phyloP scores from a whole-genome alignment of 1,140 invertebrate genomes.

The Calephelis virginiensis region DNA sequence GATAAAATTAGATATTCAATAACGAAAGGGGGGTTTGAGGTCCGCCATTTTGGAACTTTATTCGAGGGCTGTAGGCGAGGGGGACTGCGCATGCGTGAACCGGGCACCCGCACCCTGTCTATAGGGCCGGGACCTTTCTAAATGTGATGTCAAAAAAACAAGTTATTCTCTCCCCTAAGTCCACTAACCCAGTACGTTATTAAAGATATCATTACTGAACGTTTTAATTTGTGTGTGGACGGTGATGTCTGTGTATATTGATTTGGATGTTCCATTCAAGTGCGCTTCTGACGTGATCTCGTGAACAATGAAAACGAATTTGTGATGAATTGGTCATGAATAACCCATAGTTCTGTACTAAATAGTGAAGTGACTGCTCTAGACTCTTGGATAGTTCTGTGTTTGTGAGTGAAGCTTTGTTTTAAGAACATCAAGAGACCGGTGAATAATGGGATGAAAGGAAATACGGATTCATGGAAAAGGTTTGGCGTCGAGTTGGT shows the following conservation, averaged over 20 bases:
- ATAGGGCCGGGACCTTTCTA: slow-evolving; percentile 62
- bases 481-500: slow-evolving; percentile 77
- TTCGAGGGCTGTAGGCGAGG: slow-evolving; percentile 60
- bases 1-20: slow-evolving; percentile 78
- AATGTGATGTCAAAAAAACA: slow-evolving; percentile 74
- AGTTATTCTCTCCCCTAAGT: slow-evolving; percentile 72
- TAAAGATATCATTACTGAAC: slow-evolving; percentile 58
- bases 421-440: slow-evolving; percentile 29
- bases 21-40: slow-evolving; percentile 65
- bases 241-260: slow-evolving; percentile 26
- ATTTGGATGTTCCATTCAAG: slow-evolving; percentile 27
- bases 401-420: slow-evolving; percentile 33
- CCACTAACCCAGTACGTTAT: slow-evolving; percentile 72
- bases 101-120: slow-evolving; percentile 63
- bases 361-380: slow-evolving; percentile 12
- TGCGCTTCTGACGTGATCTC: slow-evolving; percentile 29
- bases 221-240: slow-evolving; percentile 39
- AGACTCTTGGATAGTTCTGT: slow-evolving; percentile 26
- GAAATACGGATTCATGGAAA: slow-evolving; percentile 77
- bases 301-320: slow-evolving; percentile 63
- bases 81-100: slow-evolving; percentile 66
- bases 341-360: slow-evolving; percentile 13
- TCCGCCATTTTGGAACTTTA: slow-evolving; percentile 73
- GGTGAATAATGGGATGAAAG: slow-evolving; percentile 71
- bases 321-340: slow-evolving; percentile 42